phyloP scores from a whole-genome alignment of 1,140 invertebrate genomes.

The Microplitis demolitor region DNA sequence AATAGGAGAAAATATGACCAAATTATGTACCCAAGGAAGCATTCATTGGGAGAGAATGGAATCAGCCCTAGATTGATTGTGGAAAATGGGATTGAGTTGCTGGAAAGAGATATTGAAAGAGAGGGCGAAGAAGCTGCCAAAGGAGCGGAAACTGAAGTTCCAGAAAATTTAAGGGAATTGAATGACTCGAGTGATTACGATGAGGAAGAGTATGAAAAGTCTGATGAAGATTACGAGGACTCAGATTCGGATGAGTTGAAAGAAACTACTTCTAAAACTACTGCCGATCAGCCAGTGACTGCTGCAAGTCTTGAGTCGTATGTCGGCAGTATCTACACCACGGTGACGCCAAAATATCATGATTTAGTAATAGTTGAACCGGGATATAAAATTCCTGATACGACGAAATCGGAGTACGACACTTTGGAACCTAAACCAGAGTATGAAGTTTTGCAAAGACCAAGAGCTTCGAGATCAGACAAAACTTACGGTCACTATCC shows the following conservation, averaged over 20 bases:
- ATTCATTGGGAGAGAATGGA: constrained; percentile 7
- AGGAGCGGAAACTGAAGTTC: constrained; percentile 28
- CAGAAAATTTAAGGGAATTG: constrained; percentile 17
- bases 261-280: too few relatives aligned
- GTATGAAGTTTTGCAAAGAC: too few relatives aligned
- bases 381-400: too few relatives aligned
- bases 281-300: background rate
- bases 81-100: constrained; percentile 35
- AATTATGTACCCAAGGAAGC: too few relatives aligned
- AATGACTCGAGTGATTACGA: background rate
- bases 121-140: constrained; percentile 39
- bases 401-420: too few relatives aligned
- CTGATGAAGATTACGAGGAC: constrained; percentile 5
- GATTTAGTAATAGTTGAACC: background rate
- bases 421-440: too few relatives aligned
- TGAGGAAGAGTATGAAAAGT: background rate
- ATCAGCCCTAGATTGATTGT: constrained; percentile 41
- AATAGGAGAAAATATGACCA: too few relatives aligned
- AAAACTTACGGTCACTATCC: background rate
- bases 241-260: too few relatives aligned
- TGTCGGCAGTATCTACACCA: background rate
- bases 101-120: constrained; percentile 46
- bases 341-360: background rate
- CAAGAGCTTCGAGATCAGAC: background rate
- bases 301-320: background rate